A percentile compares a stretch with the other conserved stretches of the same genome.
Evolutionary conservation across 2,797 vertebrate species (phyloP).

Genomic region (Aratinga solstitialis): DNA sequence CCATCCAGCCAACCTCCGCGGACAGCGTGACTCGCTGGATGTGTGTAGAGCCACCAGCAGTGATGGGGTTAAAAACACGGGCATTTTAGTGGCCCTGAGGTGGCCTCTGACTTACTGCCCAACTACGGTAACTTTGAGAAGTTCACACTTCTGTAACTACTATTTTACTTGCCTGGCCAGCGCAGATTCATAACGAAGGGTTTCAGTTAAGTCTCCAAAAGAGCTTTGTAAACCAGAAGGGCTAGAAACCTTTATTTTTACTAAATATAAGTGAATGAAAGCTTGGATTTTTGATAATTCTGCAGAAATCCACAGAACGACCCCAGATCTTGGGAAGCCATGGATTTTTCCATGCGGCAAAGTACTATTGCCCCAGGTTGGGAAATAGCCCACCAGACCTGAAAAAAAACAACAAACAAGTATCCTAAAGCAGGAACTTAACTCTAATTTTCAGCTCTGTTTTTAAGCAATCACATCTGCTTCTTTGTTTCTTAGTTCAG

Average conservation of each 20-base stretch:
- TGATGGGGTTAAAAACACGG: conserved; percentile 48
- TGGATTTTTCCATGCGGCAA: conserved; percentile 55
- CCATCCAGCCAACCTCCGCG: conserved; percentile 23
- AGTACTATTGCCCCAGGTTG: conserved; percentile 61
- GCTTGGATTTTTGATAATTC: conserved; percentile 50
- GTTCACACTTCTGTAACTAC: conserved; percentile 43
- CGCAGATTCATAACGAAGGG: conserved; percentile 49
- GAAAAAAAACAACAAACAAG: conserved; percentile 46
- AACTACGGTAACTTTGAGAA: conserved; percentile 54
- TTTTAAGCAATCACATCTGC: conserved; percentile 76
- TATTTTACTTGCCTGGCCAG: conserved; percentile 65
- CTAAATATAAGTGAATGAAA: neutral
- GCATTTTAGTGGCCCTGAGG: conserved; percentile 36
- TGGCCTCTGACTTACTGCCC: conserved; percentile 44
- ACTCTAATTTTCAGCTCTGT: conserved; percentile 73
- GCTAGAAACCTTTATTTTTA: conserved; percentile 55
- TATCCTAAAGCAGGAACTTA: conserved; percentile 74
- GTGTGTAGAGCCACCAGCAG: conserved; percentile 56
- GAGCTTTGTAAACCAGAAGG: conserved; percentile 70
- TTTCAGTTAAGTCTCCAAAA: conserved; percentile 56
- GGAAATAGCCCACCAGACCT: conserved; percentile 56
- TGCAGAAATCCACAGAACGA: conserved; percentile 65
- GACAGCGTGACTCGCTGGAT: neutral
- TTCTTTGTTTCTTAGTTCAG: conserved; percentile 79
- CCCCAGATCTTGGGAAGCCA: conserved; percentile 51